A percentile compares a stretch with the other conserved stretches of the same genome.
Evolutionary conservation across 92 coral and sea anemone species (phyloP).

Genomic region (Porites rus): DNA sequence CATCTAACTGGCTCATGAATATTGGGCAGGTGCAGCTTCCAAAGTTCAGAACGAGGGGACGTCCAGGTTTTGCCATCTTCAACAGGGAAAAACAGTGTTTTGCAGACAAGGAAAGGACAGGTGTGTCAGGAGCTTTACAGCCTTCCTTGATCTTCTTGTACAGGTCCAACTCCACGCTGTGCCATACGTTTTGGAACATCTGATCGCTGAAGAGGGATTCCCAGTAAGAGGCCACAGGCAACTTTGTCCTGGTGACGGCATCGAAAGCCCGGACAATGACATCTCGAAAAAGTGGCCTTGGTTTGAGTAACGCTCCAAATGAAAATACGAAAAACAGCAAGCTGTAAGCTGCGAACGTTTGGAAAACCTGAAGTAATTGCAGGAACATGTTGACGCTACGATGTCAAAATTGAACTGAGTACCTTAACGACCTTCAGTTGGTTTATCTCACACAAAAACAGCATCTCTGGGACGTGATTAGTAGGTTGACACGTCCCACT

Average conservation of each 20-base stretch:
- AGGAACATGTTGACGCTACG: constrained; percentile 37
- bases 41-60: constrained; percentile 80
- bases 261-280: constrained; percentile 62
- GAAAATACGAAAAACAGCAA: constrained; percentile 52
- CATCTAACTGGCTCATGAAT: constrained; percentile 64
- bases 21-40: constrained; percentile 85
- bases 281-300: constrained; percentile 61
- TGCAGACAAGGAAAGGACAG: constrained; percentile 68
- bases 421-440: neutral
- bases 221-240: constrained; percentile 81
- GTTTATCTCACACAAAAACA: constrained; percentile 26
- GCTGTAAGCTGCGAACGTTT: constrained; percentile 42
- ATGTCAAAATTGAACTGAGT: constrained; percentile 9
- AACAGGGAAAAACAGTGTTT: constrained; percentile 57
- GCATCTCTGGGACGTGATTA: constrained; percentile 29
- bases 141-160: constrained; percentile 63
- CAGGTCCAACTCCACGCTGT: constrained; percentile 71
- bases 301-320: constrained; percentile 65
- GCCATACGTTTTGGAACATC: constrained; percentile 87
- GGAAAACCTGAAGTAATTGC: constrained; percentile 27
- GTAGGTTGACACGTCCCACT: constrained; percentile 24
- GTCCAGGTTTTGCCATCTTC: constrained; percentile 56
- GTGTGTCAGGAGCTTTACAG: constrained; percentile 72
- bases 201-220: constrained; percentile 78
- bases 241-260: constrained; percentile 65